Evolutionary conservation across 1,140 invertebrate species (phyloP), one percentile per base, ranked within the genome.

Genomic region (Habropoda laboriosa): DNA sequence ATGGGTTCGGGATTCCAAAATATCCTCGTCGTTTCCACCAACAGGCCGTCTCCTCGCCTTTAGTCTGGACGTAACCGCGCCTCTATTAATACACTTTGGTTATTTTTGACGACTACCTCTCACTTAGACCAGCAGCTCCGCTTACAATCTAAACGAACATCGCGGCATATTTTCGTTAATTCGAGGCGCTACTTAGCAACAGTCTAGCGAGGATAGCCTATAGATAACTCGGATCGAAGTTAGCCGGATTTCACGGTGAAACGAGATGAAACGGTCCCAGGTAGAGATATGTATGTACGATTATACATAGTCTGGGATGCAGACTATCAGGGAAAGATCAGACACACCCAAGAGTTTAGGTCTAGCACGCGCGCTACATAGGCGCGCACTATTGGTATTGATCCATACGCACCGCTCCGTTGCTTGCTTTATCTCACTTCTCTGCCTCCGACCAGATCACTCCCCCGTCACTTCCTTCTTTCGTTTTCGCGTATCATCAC

Each of bases 51-150:
- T 68, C 57, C 51, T 73, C 77, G 77, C 84, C 82, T 82, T 66
- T 78, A 64, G 60, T n/a, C 24, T 72, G 79, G 66, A 82, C 80
- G 40, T 6, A 47, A 66, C 74, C 79, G 51, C 85, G 73, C 47
- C 76, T 83, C 90, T 92, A 92, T 91, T 91, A 92, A 91, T 91
- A 91, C 89, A 89, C 47, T 58, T 58, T 72, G 82, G 87, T 88
- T 92, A 92, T 92, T 92, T 91, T 90, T 68, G 82, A 77, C 80
- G 86, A 77, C 60, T 47, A 32, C 80, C 86, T 76, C 87, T 88
- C 75, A 86, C 86, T 80, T 71, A 73, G 68, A 83, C 75, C 75
- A 78, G 61, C 81, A 85, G 79, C 77, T 40, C 67, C 40, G 70
- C 83, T 83, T 79, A 66, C 63, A 73, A 80, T 21, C 40, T 21